These are phyloP conservation scores for Lepidocyrtoides sp. DNA, from an alignment of 2,888 invertebrate genomes.

Conservation along the genomic window DNA sequence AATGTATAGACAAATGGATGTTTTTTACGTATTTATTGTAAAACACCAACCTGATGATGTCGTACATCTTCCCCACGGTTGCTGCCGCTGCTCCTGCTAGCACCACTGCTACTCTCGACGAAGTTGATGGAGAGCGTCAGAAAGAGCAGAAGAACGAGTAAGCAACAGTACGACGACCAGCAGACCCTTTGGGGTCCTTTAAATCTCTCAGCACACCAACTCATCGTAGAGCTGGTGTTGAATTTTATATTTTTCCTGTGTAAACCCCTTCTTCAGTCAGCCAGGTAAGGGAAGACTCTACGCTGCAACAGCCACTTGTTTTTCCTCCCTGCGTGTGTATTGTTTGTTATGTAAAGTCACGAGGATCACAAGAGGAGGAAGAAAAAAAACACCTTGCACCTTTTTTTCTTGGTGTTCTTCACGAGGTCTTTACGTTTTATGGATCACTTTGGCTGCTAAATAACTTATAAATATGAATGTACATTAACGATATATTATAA, in stretches of 20 bases:
- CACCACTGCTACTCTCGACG: neutral
- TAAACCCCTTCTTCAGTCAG: constrained; percentile 44
- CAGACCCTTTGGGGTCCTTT: constrained; percentile 83
- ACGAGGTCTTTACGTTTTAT: neutral
- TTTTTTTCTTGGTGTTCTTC: constrained; percentile 19
- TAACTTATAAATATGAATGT: neutral
- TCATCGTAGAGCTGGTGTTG: constrained; percentile 71
- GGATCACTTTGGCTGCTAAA: neutral
- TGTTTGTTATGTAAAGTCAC: constrained; percentile 61
- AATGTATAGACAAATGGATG: neutral
- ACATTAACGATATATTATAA: constrained; percentile 21
- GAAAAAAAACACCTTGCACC: constrained; percentile 55
- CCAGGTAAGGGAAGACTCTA: no score
- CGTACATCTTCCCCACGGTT: constrained; percentile 12
- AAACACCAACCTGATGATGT: constrained; percentile 42
- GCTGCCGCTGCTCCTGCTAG: neutral
- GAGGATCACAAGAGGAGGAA: constrained; percentile 7
- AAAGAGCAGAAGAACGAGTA: constrained; percentile 79
- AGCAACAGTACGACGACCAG: constrained; percentile 79
- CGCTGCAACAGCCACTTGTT: constrained; percentile 25
- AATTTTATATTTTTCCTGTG: constrained; percentile 9
- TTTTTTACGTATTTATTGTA: neutral
- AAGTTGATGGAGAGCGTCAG: constrained; percentile 79
- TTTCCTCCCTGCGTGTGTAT: neutral
- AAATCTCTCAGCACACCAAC: constrained; percentile 81